phyloP scores from a whole-genome alignment of 2,888 invertebrate species.

The Polymixis flavicincta region DNA sequence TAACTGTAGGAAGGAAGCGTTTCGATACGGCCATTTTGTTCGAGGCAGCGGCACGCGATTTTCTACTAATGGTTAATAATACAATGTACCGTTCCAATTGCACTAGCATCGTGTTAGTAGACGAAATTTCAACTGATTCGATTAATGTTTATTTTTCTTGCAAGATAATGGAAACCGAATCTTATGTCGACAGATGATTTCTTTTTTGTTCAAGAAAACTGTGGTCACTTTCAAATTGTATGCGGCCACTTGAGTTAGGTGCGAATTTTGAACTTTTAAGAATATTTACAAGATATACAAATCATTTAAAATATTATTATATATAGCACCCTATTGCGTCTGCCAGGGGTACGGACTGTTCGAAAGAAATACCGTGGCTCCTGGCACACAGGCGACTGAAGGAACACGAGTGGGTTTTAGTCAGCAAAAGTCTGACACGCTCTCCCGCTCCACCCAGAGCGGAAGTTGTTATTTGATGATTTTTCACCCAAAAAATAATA shows the following conservation, averaged over 20 bases:
- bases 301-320: too few species aligned
- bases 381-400: too few species aligned
- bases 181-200: background rate
- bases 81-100: slow-evolving; percentile 45
- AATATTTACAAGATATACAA: background rate
- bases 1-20: slow-evolving; percentile 48
- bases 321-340: too few species aligned
- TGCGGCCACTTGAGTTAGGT: background rate
- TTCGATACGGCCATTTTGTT: slow-evolving; percentile 46
- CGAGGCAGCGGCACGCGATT: slow-evolving; percentile 52
- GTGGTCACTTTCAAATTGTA: background rate
- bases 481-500: too few species aligned
- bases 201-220: background rate
- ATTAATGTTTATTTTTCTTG: slow-evolving; percentile 17
- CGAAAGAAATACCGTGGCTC: too few species aligned
- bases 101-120: slow-evolving; percentile 4
- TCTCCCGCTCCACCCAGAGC: too few species aligned
- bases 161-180: slow-evolving; percentile 5
- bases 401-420: too few species aligned
- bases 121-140: slow-evolving; percentile 17
- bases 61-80: slow-evolving; percentile 49
- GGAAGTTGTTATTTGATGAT: too few species aligned
- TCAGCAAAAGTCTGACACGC: too few species aligned
- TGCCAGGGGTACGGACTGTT: too few species aligned
- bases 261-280: background rate